phyloP scores from a whole-genome alignment of 1,140 invertebrate species.

The Phocides pigmalion region DNA sequence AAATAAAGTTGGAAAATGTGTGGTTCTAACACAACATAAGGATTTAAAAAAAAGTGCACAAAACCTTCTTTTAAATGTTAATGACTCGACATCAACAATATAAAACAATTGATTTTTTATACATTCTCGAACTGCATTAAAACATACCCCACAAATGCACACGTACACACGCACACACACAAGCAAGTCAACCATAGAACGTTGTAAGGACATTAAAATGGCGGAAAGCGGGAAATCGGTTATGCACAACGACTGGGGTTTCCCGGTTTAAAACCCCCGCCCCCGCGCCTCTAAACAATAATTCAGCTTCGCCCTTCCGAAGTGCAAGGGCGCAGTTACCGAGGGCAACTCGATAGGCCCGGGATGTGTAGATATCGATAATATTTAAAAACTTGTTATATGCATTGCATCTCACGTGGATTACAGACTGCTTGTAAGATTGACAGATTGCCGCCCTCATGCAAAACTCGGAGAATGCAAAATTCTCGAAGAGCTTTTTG shows the following conservation, averaged over 20 bases:
- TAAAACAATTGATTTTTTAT: background rate
- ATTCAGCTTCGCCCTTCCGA: constrained; percentile 81
- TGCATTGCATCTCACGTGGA: too few relatives aligned
- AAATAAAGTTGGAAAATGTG: too few relatives aligned
- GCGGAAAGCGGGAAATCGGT: constrained; percentile 77
- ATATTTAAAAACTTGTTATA: background rate
- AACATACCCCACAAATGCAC: constrained; percentile 13
- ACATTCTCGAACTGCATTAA: background rate
- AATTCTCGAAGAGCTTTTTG: too few relatives aligned
- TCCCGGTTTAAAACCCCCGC: constrained; percentile 76
- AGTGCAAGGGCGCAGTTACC: constrained; percentile 80
- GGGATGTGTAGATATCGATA: constrained; percentile 45
- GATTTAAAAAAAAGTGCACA: too few relatives aligned
- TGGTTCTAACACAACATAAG: too few relatives aligned
- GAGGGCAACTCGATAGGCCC: constrained; percentile 51
- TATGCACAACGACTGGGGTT: constrained; percentile 79
- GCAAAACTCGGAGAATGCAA: too few relatives aligned
- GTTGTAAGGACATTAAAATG: constrained; percentile 74
- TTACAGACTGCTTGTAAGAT: too few relatives aligned
- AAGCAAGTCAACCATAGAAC: constrained; percentile 40
- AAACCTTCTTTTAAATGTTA: too few relatives aligned
- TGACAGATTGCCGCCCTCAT: too few relatives aligned
- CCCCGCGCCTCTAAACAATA: constrained; percentile 77
- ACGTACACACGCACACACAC: too few relatives aligned
- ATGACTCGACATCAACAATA: too few relatives aligned